phyloP scores from a whole-genome alignment of 2,797 vertebrate genomes.

The Pipistrellus pygmaeus region DNA sequence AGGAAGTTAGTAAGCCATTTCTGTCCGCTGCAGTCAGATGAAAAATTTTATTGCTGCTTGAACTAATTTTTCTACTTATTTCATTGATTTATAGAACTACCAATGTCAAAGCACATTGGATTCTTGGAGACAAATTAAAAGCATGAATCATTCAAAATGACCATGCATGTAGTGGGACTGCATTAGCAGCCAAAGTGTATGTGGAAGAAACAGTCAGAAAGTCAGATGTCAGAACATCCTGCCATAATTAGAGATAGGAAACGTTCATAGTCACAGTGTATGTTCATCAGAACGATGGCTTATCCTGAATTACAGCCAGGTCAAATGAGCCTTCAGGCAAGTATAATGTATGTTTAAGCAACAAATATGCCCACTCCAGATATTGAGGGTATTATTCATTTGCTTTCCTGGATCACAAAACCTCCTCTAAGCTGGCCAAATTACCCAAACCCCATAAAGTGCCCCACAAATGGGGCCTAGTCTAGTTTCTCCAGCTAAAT shows the following conservation, averaged over 20 bases:
- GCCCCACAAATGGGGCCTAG: background rate
- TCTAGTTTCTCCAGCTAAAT: background rate
- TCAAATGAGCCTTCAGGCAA: background rate
- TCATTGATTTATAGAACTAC: constrained; percentile 55
- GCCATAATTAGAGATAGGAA: background rate
- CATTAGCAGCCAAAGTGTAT: background rate
- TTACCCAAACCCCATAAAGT: background rate
- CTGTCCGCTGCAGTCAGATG: background rate
- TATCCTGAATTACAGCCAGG: background rate
- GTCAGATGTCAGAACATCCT: background rate
- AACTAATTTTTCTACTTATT: constrained; percentile 48
- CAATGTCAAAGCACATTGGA: constrained; percentile 11
- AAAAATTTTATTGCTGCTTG: constrained; percentile 1
- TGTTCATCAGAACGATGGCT: background rate
- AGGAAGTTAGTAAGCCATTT: constrained; percentile 44
- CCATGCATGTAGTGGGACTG: background rate
- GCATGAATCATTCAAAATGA: constrained; percentile 39
- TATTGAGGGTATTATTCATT: background rate
- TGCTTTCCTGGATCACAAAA: constrained; percentile 14
- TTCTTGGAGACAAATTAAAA: constrained; percentile 48
- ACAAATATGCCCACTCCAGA: background rate
- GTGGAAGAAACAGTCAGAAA: background rate
- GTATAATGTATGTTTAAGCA: background rate
- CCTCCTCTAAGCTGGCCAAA: background rate
- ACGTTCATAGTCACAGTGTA: background rate